Base-by-base conservation (phyloP, 2,113 vertebrate genomes). In the Platysternon megacephalum region DNA sequence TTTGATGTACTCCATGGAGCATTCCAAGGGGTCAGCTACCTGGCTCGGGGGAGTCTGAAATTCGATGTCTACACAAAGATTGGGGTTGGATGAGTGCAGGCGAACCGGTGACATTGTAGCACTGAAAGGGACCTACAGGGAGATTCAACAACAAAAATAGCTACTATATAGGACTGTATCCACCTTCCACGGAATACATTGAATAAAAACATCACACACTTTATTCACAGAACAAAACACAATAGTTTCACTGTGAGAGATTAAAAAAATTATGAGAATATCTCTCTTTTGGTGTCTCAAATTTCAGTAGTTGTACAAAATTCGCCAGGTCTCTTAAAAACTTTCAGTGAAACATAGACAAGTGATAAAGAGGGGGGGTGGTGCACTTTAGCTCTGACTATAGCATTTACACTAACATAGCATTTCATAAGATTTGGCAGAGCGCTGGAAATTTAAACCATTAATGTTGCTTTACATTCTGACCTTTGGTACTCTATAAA, bases 71-170 rank as follows among this genome's bases (percentile, higher is more conserved):
- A 99, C 99, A 95, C 99, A 99, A 51, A 99, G 99, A 98, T 99
- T 99, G 78, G 99, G 99, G 97, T 99, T 99, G 93, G 99, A 99
- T 39, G 99, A 99, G 98, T 99, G 99, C 95, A 99, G 97, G 76
- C 99, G 99, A 95, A 99, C 98, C 0, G 99, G 99, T 52, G 99
- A 99, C 99, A 99, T 99, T 21, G 99, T 99, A 79, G 99, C 98
- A 88, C 99, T 99, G 93, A 99, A 98, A 91, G 99, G 99, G 92
- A 99, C 99, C 99, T 99, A 97, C 11, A 95, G 91, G 0, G 1
- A 96, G 55, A 97, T 95, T 87, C n/a, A 79, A 89, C 8, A 48
- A 89, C 89, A 44, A 93, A 93, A 78, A 78, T 28, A 46, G 74
- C 6, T 46, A 42, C 0, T 78, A 46, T 3, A 28, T 3, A 55